Evolutionary conservation across 2,888 invertebrate genomes (phyloP).

Genomic region (Steinernema scapterisci): DNA sequence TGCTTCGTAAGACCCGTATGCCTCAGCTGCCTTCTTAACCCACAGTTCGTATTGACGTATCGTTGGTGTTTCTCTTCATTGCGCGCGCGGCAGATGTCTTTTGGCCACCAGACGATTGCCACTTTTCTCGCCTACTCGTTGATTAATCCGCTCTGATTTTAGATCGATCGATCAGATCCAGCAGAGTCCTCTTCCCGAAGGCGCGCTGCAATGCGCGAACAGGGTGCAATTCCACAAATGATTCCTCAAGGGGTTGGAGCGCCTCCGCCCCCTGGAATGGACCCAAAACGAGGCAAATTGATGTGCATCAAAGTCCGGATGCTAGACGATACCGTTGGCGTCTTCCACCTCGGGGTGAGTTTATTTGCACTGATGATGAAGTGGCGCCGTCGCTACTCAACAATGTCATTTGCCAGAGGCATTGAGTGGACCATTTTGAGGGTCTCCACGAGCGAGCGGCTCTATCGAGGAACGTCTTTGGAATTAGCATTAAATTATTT

Average conservation of each 20-base stretch:
- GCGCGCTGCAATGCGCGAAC: slow-evolving; percentile 26
- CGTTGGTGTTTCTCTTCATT: background rate
- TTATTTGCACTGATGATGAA: background rate
- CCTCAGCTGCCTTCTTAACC: background rate
- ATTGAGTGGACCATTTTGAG: slow-evolving; percentile 13
- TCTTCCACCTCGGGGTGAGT: slow-evolving; percentile 66
- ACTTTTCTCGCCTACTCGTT: background rate
- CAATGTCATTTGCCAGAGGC: slow-evolving; percentile 21
- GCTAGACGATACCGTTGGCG: slow-evolving; percentile 67
- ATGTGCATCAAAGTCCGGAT: slow-evolving; percentile 68
- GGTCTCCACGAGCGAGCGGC: background rate
- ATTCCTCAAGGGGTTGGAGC: slow-evolving; percentile 67
- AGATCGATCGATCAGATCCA: slow-evolving; percentile 19
- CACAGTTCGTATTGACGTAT: background rate
- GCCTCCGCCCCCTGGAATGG: slow-evolving; percentile 60
- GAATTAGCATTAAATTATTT: slow-evolving; percentile 21
- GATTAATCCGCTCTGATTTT: background rate
- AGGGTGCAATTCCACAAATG: background rate
- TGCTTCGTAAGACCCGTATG: background rate
- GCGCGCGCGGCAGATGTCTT: slow-evolving; percentile 5
- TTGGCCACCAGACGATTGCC: background rate
- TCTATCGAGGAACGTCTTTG: slow-evolving; percentile 22
- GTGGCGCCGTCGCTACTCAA: background rate
- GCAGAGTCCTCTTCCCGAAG: background rate
- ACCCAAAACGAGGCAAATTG: slow-evolving; percentile 65